Base-by-base conservation (phyloP, 2,888 invertebrate species). In the Coleophora deauratella region DNA sequence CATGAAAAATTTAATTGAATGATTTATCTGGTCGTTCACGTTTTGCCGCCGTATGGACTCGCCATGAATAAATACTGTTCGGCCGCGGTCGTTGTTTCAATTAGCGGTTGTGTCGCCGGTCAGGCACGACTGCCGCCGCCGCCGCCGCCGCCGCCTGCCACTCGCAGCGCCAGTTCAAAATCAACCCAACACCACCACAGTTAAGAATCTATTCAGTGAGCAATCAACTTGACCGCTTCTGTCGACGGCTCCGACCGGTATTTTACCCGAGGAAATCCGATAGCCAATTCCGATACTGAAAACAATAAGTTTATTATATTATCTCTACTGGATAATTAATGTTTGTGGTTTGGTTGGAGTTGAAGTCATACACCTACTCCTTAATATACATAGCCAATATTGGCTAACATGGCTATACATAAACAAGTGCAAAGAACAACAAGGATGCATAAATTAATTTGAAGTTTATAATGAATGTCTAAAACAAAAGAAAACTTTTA, bases 41-140 rank as follows among this genome's bases (percentile, higher is more conserved):
- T 81, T 74, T 69, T 68, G 55, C 69, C 66, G 74, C 75, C 84
- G 76, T 84, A 78, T 82, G 79, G 79, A 79, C 70, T 74, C 67
- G 81, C 81, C 85, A 85, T 85, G 85, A 85, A 85, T 85, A 82
- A 84, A 72, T 84, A 76, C 84, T 82, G 77, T 66, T 68, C 63
- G 67, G 70, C 72, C 70, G 72, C 76, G 77, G 74, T 80, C 81
- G 80, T 80, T 81, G 85, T 84, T 82, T 84, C 82, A 84, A 85
- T 85, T 84, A 84, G 85, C 75, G 80, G 80, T 77, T 72, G 69
- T 76, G 80, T 80, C 78, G 72, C 69, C 71, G 71, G 69, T 66
- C 70, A 63, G 61, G 60, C 69, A 66, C 67, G 71, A 63, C 68
- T 65, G 65, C 67, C 70, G 62, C 64, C 67, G 60, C 57, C 59